Conservation (phyloP, 2,797 vertebrate genomes). For the Varecia variegata region DNA sequence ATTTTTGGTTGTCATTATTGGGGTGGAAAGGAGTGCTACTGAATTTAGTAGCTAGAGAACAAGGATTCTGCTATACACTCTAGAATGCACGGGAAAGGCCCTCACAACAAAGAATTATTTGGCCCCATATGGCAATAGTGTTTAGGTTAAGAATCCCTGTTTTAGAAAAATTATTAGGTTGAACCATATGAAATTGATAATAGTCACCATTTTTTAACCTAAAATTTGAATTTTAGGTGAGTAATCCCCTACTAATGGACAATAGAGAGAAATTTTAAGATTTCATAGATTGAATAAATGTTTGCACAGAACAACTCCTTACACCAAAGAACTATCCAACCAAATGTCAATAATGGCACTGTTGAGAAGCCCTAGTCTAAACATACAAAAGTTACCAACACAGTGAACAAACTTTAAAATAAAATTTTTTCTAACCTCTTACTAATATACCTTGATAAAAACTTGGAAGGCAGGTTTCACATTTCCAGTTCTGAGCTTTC, state of each 20-base stretch:
- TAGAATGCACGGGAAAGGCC: neutral
- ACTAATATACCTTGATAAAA: neutral
- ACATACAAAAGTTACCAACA: neutral
- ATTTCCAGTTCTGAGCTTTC: neutral
- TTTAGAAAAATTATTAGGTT: neutral
- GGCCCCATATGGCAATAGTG: neutral
- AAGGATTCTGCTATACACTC: neutral
- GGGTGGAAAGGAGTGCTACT: neutral
- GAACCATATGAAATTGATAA: neutral
- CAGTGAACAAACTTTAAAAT: neutral
- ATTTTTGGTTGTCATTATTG: neutral
- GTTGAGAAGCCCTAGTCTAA: neutral
- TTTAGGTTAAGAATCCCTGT: neutral
- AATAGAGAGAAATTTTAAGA: neutral
- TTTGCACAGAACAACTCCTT: neutral
- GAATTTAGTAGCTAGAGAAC: neutral
- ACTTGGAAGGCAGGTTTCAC: neutral
- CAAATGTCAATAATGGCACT: neutral
- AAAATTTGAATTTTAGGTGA: neutral
- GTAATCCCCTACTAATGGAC: neutral
- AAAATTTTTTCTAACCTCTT: neutral
- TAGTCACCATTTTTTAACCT: neutral
- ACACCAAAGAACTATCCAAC: neutral
- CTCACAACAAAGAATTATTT: neutral
- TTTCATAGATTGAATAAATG: neutral